Conservation (phyloP, 30 jellyfish, hydroid and myxozoan genomes). For the Nemopilema nomurai region DNA sequence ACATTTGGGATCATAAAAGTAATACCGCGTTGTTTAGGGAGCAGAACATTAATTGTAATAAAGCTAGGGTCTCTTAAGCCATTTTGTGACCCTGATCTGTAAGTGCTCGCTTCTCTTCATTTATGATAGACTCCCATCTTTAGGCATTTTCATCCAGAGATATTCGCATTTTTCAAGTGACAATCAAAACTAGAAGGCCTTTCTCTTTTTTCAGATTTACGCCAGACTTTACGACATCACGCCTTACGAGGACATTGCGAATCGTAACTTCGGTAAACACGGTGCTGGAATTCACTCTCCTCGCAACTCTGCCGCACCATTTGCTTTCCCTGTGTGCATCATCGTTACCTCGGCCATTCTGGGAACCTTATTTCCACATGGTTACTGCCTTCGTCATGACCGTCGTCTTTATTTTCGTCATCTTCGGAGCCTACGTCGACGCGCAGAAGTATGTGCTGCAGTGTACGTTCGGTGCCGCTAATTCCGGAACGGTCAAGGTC, state of each 20-base stretch:
- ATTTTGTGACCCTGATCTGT: too few species aligned
- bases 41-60: too few species aligned
- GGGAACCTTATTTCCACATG: slow-evolving; percentile 98
- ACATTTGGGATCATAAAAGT: too few species aligned
- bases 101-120: too few species aligned
- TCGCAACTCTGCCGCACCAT: slow-evolving; percentile 98
- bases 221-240: slow-evolving; percentile 97
- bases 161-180: too few species aligned
- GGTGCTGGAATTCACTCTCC: slow-evolving; percentile 84
- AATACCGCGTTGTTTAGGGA: too few species aligned
- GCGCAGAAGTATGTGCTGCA: slow-evolving; percentile 98
- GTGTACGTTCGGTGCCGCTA: slow-evolving; percentile 90
- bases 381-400: slow-evolving; percentile 94
- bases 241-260: slow-evolving; percentile 83
- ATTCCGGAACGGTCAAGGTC: slow-evolving; percentile 63
- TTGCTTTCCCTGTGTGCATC: slow-evolving; percentile 94
- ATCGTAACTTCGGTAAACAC: slow-evolving; percentile 88
- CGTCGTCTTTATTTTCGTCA: slow-evolving; percentile 74
- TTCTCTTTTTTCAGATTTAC: slow-evolving; percentile 68
- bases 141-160: too few species aligned
- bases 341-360: slow-evolving; percentile 92
- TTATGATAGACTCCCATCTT: too few species aligned
- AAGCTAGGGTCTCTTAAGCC: too few species aligned
- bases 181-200: too few species aligned
- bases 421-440: slow-evolving; percentile 92